Evolutionary conservation across 2,888 invertebrate genomes (phyloP).

Genomic region (Drosophila prolongata): DNA sequence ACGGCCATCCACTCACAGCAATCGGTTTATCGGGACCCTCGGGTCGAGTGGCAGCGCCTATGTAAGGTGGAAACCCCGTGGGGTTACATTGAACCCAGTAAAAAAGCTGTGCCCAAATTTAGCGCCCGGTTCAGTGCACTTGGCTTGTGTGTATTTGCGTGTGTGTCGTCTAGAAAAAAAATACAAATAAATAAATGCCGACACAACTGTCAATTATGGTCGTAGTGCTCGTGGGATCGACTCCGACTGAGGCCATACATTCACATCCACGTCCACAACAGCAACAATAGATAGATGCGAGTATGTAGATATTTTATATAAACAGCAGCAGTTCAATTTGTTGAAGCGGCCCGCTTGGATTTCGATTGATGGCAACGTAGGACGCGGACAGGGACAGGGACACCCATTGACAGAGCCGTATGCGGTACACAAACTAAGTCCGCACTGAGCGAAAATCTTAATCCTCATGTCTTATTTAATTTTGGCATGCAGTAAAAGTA

Average conservation of each 20-base stretch:
- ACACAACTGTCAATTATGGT: conserved; percentile 74
- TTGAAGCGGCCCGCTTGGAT: conserved; percentile 46
- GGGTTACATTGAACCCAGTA: conserved; percentile 70
- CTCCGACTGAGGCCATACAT: conserved; percentile 29
- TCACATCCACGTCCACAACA: conserved; percentile 10
- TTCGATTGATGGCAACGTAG: conserved; percentile 66
- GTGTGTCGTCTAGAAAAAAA: conserved; percentile 47
- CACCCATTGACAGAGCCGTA: conserved; percentile 57
- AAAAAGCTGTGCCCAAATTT: conserved; percentile 74
- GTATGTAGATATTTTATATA: conserved; percentile 47
- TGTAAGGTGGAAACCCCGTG: conserved; percentile 60
- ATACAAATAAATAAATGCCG: conserved; percentile 60
- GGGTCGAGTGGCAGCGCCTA: conserved; percentile 47
- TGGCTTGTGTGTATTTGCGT: conserved; percentile 20
- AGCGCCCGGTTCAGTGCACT: conserved; percentile 69
- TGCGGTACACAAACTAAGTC: conserved; percentile 13
- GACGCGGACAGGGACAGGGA: conserved; percentile 45
- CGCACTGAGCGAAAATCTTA: conserved; percentile 4
- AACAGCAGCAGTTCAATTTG: conserved; percentile 74
- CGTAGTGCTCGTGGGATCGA: conserved; percentile 50
- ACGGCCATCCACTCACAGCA: conserved; percentile 9
- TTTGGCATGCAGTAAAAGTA: too few species aligned
- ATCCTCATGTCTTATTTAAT: too few species aligned
- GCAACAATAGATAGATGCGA: conserved; percentile 38
- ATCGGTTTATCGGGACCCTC: conserved; percentile 28